Evolutionary conservation across 23 tunicate species (phyloP).

Genomic region (Botrylloides violaceus): DNA sequence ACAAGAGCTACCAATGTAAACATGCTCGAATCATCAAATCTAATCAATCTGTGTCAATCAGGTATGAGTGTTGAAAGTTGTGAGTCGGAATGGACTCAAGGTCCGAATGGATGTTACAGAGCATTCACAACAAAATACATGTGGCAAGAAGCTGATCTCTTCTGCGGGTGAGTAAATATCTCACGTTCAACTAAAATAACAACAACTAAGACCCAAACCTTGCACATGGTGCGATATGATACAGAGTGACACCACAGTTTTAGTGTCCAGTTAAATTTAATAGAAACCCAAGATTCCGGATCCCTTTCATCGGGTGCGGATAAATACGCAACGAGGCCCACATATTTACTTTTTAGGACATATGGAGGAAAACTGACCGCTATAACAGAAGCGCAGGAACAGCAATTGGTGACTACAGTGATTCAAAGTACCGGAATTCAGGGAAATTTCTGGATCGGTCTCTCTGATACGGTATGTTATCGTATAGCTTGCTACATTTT

Average conservation of each 20-base stretch:
- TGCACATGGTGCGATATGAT: too few relatives aligned
- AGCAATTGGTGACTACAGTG: slow-evolving; percentile 26
- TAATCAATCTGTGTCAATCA: too few relatives aligned
- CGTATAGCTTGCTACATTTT: background rate
- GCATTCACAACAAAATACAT: slow-evolving; percentile 19
- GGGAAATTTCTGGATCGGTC: slow-evolving; percentile 52
- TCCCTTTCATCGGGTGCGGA: too few relatives aligned
- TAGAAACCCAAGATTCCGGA: too few relatives aligned
- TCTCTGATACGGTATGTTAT: slow-evolving; percentile 62
- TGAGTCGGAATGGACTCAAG: slow-evolving; percentile 53
- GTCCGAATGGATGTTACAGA: slow-evolving; percentile 53
- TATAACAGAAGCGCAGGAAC: slow-evolving; percentile 37
- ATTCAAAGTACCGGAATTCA: background rate
- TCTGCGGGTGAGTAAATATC: slow-evolving; percentile 52
- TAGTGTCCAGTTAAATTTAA: too few relatives aligned
- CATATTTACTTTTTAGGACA: slow-evolving; percentile 22
- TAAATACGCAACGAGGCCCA: too few relatives aligned
- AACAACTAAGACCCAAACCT: too few relatives aligned
- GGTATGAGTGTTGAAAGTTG: slow-evolving; percentile 24
- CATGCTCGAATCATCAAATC: too few relatives aligned
- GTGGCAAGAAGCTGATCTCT: slow-evolving; percentile 50
- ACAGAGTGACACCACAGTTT: too few relatives aligned
- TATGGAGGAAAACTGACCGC: slow-evolving; percentile 44
- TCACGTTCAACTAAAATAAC: too few relatives aligned
- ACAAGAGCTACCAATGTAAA: too few relatives aligned